These are phyloP conservation scores for Incurvaria masculella DNA, from an alignment of 2,888 invertebrate species.

Conservation along the genomic window DNA sequence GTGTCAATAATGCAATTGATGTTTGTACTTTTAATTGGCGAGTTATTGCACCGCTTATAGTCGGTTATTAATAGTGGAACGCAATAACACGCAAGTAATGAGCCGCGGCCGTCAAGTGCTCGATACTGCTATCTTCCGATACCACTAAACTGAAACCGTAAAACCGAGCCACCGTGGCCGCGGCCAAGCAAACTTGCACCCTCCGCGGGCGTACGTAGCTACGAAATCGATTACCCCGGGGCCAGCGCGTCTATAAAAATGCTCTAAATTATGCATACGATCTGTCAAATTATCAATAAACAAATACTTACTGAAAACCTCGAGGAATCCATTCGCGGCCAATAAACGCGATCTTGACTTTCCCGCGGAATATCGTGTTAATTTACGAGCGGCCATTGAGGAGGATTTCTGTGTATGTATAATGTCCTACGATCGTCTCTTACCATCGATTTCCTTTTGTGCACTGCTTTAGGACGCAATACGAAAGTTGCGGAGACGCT, in stretches of 20 bases:
- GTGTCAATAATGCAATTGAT: no score
- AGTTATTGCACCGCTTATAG: not conserved
- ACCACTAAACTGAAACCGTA: not conserved
- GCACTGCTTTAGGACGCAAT: no score
- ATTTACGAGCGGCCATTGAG: not conserved
- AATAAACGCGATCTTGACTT: not conserved
- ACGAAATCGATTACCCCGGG: not conserved
- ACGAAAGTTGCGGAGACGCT: no score
- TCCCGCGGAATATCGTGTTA: not conserved
- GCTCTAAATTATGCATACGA: not conserved
- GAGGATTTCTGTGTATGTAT: no score
- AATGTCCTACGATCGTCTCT: no score
- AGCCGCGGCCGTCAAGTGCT: not conserved
- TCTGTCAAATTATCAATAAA: not conserved
- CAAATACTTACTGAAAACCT: not conserved
- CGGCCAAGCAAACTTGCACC: not conserved
- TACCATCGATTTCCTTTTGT: no score
- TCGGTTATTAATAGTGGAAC: not conserved
- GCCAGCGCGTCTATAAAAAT: not conserved
- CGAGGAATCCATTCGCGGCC: not conserved
- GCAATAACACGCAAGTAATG: not conserved
- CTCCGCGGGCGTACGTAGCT: not conserved
- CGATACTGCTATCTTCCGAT: not conserved
- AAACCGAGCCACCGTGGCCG: not conserved
- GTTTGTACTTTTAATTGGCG: not conserved